These are phyloP conservation scores for Leucopsar rothschildi DNA, from an alignment of 2,113 vertebrate species.

Conservation along the genomic window DNA sequence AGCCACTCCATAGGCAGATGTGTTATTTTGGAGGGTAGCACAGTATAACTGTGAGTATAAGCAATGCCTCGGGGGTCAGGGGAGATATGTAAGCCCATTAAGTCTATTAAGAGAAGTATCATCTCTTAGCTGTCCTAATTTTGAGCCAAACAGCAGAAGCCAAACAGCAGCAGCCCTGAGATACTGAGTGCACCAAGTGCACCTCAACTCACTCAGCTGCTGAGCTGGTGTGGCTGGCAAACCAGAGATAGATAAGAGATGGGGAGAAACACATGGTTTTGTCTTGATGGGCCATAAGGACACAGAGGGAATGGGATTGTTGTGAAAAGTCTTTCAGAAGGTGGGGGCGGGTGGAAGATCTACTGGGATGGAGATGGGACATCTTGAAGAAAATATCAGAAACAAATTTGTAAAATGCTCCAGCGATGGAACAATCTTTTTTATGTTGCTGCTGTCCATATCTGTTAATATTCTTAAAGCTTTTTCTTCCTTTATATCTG, in stretches of 20 bases:
- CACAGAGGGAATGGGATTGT: not conserved
- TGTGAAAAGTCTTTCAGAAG: not conserved
- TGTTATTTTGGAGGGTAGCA: not conserved
- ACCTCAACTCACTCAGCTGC: not conserved
- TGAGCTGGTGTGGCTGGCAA: not conserved
- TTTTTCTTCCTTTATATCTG: not conserved
- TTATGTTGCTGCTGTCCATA: not conserved
- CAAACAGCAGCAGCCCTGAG: not conserved
- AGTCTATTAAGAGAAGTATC: not conserved
- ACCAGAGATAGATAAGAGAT: not conserved
- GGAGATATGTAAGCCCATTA: not conserved
- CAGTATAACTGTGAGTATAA: not conserved
- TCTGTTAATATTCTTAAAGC: not conserved
- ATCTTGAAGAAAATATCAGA: not conserved
- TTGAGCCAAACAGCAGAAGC: not conserved
- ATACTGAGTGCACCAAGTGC: not conserved
- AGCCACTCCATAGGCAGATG: fast-evolving
- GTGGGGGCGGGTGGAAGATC: not conserved
- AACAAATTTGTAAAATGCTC: not conserved
- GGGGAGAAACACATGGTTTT: not conserved
- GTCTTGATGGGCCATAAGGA: not conserved
- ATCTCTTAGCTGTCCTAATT: not conserved
- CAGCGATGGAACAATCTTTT: not conserved
- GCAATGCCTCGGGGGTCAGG: not conserved
- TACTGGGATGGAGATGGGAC: not conserved